A percentile compares a stretch with the other conserved stretches of the same genome.
These are phyloP conservation scores for Potamilus streckersoni DNA, from an alignment of 1,140 invertebrate genomes.

Conservation along the genomic window DNA sequence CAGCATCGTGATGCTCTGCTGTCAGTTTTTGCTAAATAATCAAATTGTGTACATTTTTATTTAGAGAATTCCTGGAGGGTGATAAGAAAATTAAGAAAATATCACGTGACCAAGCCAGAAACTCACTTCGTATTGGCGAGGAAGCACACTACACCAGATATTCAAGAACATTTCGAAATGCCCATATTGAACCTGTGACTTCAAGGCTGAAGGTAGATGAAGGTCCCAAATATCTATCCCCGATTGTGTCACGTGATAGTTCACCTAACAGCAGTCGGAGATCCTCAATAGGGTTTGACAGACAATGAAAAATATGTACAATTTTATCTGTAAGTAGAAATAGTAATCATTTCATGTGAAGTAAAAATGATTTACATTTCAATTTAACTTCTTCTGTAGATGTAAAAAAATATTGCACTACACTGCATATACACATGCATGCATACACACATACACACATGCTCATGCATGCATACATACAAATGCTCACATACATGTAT, in stretches of 20 bases:
- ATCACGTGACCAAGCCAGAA: slow-evolving; percentile 34
- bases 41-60: not conserved
- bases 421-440: no score
- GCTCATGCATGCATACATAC: no score
- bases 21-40: no score
- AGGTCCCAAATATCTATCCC: slow-evolving; percentile 17
- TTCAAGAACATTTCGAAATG: slow-evolving; percentile 47
- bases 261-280: slow-evolving; percentile 19
- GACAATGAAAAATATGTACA: no score
- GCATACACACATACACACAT: no score
- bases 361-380: no score
- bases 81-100: slow-evolving; percentile 50
- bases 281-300: slow-evolving; percentile 1
- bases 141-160: slow-evolving; percentile 39
- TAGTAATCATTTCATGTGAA: no score
- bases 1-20: no score
- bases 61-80: slow-evolving; percentile 47
- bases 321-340: no score
- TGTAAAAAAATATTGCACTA: no score
- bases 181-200: slow-evolving; percentile 40
- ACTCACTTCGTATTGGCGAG: slow-evolving; percentile 9
- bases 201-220: slow-evolving; percentile 33
- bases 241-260: slow-evolving; percentile 19
- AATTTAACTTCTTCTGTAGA: no score
- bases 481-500: no score